phyloP scores from a whole-genome alignment of 2,888 invertebrate species.

The Byasa hedistus region DNA sequence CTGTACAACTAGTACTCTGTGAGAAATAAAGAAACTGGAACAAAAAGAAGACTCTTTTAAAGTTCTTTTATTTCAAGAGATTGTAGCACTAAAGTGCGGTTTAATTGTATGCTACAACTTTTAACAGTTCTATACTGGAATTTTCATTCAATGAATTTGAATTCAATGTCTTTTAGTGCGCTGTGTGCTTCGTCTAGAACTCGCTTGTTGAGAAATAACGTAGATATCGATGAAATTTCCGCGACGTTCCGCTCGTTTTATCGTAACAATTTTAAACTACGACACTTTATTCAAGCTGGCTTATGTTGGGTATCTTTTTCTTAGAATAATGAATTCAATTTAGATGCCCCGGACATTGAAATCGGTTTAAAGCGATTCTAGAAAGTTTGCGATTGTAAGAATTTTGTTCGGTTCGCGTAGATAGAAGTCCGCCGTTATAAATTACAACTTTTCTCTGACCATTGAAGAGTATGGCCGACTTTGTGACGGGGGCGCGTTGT shows the following conservation, averaged over 20 bases:
- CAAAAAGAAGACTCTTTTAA: conserved; percentile 51
- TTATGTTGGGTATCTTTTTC: conserved; percentile 40
- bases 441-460: conserved; percentile 52
- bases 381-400: conserved; percentile 37
- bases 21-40: conserved; percentile 60
- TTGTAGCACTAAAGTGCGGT: conserved; percentile 73
- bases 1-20: conserved; percentile 51
- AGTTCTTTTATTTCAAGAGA: conserved; percentile 71
- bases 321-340: conserved; percentile 41
- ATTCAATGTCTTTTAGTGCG: conserved; percentile 55
- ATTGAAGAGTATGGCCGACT: conserved; percentile 36
- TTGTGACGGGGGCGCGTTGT: conserved; percentile 33
- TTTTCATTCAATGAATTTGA: conserved; percentile 68
- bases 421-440: conserved; percentile 51
- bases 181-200: conserved; percentile 28
- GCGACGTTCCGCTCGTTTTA: conserved; percentile 41
- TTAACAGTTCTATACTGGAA: conserved; percentile 57
- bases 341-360: conserved; percentile 28
- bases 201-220: conserved; percentile 43
- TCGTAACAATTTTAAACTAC: conserved; percentile 47
- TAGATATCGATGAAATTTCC: conserved; percentile 52
- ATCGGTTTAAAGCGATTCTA: conserved; percentile 36
- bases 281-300: conserved; percentile 45
- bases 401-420: conserved; percentile 6
- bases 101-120: conserved; percentile 73